phyloP scores from a whole-genome alignment of 2,888 invertebrate species.

The Ormia ochracea region DNA sequence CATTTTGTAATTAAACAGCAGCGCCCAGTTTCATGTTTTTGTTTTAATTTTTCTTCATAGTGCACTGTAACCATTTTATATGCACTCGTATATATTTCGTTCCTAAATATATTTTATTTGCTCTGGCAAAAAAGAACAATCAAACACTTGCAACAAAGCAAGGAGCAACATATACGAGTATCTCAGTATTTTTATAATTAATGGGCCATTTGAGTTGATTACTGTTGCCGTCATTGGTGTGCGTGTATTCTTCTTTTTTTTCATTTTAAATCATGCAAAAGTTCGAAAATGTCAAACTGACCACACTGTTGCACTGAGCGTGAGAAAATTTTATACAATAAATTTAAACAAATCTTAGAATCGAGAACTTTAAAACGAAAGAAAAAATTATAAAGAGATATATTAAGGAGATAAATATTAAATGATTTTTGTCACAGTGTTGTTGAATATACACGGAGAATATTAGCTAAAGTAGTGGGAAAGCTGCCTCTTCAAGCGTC shows the following conservation, averaged over 20 bases:
- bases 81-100: conserved; percentile 38
- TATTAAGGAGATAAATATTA: conserved; percentile 30
- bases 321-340: conserved; percentile 73
- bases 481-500: too few species aligned
- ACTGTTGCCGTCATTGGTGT: not conserved
- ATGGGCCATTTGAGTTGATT: conserved; percentile 48
- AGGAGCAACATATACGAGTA: conserved; percentile 25
- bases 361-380: conserved; percentile 66
- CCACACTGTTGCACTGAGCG: conserved; percentile 70
- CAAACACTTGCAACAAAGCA: conserved; percentile 29
- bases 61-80: conserved; percentile 14
- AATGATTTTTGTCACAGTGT: conserved; percentile 41
- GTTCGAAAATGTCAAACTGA: conserved; percentile 76
- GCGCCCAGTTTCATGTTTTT: conserved; percentile 30
- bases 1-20: conserved; percentile 41
- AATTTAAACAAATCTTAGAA: conserved; percentile 68
- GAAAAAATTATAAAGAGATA: conserved; percentile 4
- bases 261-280: conserved; percentile 75
- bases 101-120: conserved; percentile 21
- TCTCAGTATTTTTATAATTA: conserved; percentile 54
- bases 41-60: conserved; percentile 11
- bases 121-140: conserved; percentile 1
- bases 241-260: not conserved
- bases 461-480: not conserved
- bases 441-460: conserved; percentile 30